A percentile compares a stretch with the other conserved stretches of the same genome.
Evolutionary conservation across 2,888 invertebrate genomes (phyloP).

Genomic region (Atrina japonica): DNA sequence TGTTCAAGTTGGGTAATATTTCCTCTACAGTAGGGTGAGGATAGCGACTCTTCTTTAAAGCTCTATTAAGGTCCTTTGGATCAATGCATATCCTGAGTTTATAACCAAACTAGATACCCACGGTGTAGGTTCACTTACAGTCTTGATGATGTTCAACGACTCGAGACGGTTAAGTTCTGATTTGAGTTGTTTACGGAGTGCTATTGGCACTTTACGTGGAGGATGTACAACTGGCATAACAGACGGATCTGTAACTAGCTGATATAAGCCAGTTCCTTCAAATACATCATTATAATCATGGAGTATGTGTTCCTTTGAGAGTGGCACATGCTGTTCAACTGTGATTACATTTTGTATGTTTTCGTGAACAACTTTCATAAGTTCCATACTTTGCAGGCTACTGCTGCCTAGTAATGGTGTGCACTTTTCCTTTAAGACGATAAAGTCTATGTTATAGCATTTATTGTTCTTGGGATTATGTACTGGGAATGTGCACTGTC

Average conservation of each 20-base stretch:
- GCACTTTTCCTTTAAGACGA: too few species aligned
- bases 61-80: constrained; percentile 51
- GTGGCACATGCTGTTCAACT: background rate
- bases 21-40: constrained; percentile 51
- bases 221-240: constrained; percentile 15
- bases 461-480: constrained; percentile 36
- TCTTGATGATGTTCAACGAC: constrained; percentile 13
- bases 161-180: constrained; percentile 23
- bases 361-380: constrained; percentile 34
- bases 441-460: constrained; percentile 29
- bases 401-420: constrained; percentile 31
- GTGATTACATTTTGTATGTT: background rate
- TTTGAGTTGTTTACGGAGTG: constrained; percentile 8
- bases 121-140: constrained; percentile 38
- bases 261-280: background rate
- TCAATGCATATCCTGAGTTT: constrained; percentile 52
- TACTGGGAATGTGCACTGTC: constrained; percentile 9
- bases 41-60: constrained; percentile 41
- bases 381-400: too few species aligned
- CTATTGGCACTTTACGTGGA: constrained; percentile 26
- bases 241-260: constrained; percentile 14
- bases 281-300: background rate
- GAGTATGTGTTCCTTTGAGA: background rate
- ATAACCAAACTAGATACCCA: constrained; percentile 35
- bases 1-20: constrained; percentile 44